Base-by-base conservation (phyloP, 2,888 invertebrate species). In the Venusia cambrica region DNA sequence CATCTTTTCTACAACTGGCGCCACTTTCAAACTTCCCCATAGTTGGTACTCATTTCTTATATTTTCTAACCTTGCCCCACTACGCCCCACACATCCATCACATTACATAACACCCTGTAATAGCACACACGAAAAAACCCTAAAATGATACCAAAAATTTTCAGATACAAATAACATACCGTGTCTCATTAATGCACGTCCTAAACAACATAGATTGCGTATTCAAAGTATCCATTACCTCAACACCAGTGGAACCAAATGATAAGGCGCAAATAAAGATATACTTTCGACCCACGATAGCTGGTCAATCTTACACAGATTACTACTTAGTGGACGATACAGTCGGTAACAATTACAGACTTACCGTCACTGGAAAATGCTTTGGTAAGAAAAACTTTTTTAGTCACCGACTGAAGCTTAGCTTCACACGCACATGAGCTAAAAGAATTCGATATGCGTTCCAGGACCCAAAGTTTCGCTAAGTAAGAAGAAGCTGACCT, bases 251-350 rank as follows among this genome's bases (percentile, higher is more conserved):
- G 3, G 54, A 66, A 8, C 67, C 81, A 0, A 56, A 61, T 3
- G 64, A 74, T 1, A 54, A 38, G 17, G 75, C 66, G 0, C 62
- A 62, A 44, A 57, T 84, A 1, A 65, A 43, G 31, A 58, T 84
- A 17, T 19, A 58, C 2, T 87, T 81, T 46, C 72, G 51, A 26
- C 84, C 87, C 0, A 71, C 67, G 24, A 58, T 74, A 5, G 57
- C 74, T 0, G 73, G 69, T 0, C 80, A 81, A 45, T 71, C 76
- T 1, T 85, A 73, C 47, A 84, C 84, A 1, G 84, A 87, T 19
- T 84, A 87, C 54, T 87, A 66, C 19, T 48, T 79, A 1, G 55
- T 87, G 20, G 81, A 80, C 17, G 80, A 85, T 37, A 72, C 72
- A 0, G 57, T 48, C 15, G 73, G 73, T 1, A 74, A 73, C 46